Evolutionary conservation across 2,797 vertebrate genomes (phyloP), one percentile per base, ranked within the genome.

Genomic region (Anguilla megastoma): DNA sequence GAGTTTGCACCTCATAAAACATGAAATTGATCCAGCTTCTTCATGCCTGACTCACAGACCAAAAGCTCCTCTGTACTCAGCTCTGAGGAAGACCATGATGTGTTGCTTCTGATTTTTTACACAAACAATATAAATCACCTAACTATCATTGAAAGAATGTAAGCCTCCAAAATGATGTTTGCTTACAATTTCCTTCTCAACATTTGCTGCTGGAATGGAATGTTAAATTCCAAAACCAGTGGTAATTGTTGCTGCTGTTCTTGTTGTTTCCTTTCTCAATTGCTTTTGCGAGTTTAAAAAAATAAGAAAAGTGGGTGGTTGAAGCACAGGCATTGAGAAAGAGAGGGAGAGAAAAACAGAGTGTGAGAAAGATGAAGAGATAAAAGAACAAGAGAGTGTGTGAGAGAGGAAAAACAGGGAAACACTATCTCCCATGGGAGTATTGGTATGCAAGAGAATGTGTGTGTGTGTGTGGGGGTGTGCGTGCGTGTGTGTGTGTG

Each of bases 391-490:
- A 33, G 50, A 76, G 52, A 56, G 54, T 24, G 12, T 50, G 16
- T 5, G 36, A 24, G 79, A 82, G 79, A 82, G 63, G 41, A 79
- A 56, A 87, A 80, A 54, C 52, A n/a, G n/a, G 33, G 74, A 41
- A 86, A 24, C 58, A 24, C 36, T n/a, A 24, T 58, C 24, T 87
- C 86, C 76, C 36, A 58, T 21, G 24, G 74, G 74, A 60, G 52
- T 24, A 74, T 2, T 6, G 45, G 33, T 79, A 86, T 58, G 5
- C 14, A 9, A 74, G 63, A 63, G 18, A 16, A 24, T 63, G 18
- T 63, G 58, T 63, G 14, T 63, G 58, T 63, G 58, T 63, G 58
- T 63, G 58, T 18, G 21, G 0, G 36, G 0, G 36, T 41, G 36
- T 3, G 36, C 1, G 41, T 41, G 41, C 2, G 41, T 41, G 41